Conservation (phyloP, 1,140 invertebrate species). For the Magallana angulata region DNA sequence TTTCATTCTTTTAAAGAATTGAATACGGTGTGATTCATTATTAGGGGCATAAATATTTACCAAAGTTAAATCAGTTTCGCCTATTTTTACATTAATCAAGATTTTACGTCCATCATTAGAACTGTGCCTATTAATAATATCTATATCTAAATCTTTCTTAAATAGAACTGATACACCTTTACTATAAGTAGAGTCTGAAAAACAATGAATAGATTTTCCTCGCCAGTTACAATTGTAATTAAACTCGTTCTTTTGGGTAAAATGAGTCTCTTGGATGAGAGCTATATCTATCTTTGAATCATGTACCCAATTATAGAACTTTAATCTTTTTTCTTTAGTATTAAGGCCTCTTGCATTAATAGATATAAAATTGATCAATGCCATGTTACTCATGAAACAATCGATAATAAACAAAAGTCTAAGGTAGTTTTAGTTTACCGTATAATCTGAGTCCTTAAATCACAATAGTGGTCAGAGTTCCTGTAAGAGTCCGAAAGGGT, state of each 20-base stretch:
- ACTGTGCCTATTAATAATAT: neutral
- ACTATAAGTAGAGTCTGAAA: neutral
- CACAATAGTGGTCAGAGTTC: neutral
- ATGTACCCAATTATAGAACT: neutral
- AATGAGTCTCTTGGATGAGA: neutral
- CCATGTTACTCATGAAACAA: neutral
- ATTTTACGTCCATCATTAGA: neutral
- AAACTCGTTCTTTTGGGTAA: too few relatives aligned
- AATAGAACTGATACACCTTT: neutral
- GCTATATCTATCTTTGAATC: neutral
- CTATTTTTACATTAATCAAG: neutral
- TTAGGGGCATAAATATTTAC: slow-evolving; percentile 8
- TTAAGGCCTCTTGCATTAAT: neutral
- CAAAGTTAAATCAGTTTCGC: neutral
- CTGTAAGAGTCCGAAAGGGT: neutral
- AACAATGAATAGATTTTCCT: slow-evolving; percentile 2
- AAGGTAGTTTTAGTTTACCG: neutral
- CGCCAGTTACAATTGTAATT: neutral
- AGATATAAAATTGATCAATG: neutral
- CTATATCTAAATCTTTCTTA: neutral
- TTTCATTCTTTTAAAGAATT: neutral
- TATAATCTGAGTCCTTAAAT: neutral
- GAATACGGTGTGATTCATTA: neutral
- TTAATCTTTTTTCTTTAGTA: slow-evolving; percentile 7
- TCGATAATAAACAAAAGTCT: neutral